Base-by-base conservation (phyloP, 2,797 vertebrate genomes). In the Thripadectes ignobilis region DNA sequence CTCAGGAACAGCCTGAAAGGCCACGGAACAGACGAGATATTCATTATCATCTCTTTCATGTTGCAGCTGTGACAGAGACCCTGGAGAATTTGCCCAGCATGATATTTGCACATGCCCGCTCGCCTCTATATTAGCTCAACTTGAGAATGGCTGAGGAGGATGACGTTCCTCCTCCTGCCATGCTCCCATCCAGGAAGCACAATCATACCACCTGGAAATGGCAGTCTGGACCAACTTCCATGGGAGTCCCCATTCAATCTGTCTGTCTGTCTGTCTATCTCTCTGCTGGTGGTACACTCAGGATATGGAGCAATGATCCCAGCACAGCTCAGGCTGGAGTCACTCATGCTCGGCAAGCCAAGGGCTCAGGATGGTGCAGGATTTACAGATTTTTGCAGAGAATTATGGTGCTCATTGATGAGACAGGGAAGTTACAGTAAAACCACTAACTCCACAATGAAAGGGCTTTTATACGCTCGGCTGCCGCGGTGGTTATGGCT, bases 381-480 rank as follows among this genome's bases (percentile, higher is more conserved):
- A 91, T 93, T 91, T 96, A 94, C 91, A 97, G 88, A 80, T 93
- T 94, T 94, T 85, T 95, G 61, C 87, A 78, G 95, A 94, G 91
- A 97, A 83, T 96, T 95, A 91, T 76, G 93, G 91, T 85, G 95
- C 72, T 79, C 69, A 24, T 24, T 89, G 96, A 93, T 79, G 84
- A 95, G 95, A 84, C 85, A 88, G 91, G 93, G 86, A 93, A 96
- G 84, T 73, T 89, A 85, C 91, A 95, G 87, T 78, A 41, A 90
- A 95, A 72, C 61, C 61, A 92, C 85, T 43, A 92, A 62, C 55
- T 84, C 83, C 77, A 62, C 91, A 96, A 81, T 92, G 90, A 97
- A 97, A 97, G 94, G 75, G 88, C 71, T 91, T 94, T 97, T 97
- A 96, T 96, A 63, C 4, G 7, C 77, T 80, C 89, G 49, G 82